These are phyloP conservation scores for Botrylloides violaceus DNA, from an alignment of 23 tunicate genomes.

Conservation along the genomic window DNA sequence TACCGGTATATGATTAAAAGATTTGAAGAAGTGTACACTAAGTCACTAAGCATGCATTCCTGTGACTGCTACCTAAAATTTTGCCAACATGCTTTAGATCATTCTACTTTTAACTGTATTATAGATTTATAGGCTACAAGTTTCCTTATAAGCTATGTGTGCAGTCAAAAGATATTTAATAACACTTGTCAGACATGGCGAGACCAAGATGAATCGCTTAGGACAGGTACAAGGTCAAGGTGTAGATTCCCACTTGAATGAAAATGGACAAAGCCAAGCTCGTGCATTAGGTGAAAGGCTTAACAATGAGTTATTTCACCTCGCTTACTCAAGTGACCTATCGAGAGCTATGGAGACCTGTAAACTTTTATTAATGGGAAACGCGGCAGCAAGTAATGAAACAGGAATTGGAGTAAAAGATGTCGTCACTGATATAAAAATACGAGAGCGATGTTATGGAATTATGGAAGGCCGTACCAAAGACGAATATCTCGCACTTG, in stretches of 20 bases:
- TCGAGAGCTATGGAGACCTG: constrained; percentile 9
- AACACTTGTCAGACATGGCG: constrained; percentile 40
- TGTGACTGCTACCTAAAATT: no score
- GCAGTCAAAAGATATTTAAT: neutral
- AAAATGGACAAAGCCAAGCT: constrained; percentile 31
- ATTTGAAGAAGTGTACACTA: no score
- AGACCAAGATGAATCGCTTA: constrained; percentile 25
- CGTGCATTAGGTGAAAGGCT: constrained; percentile 13
- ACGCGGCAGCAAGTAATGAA: neutral
- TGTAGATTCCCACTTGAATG: constrained; percentile 29
- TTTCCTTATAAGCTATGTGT: no score
- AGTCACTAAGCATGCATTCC: no score
- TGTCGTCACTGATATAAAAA: neutral
- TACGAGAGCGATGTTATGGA: constrained; percentile 13
- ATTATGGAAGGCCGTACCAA: constrained; percentile 1
- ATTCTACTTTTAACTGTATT: no score
- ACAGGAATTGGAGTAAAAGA: neutral
- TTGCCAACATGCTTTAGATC: no score
- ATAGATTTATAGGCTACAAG: no score
- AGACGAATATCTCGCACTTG: neutral
- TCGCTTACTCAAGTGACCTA: constrained; percentile 6
- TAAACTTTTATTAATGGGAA: neutral
- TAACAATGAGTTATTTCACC: neutral
- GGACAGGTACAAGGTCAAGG: constrained; percentile 44
- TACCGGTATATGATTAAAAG: no score